These are phyloP conservation scores for Tetragonisca angustula DNA, from an alignment of 2,888 invertebrate species.

Conservation along the genomic window DNA sequence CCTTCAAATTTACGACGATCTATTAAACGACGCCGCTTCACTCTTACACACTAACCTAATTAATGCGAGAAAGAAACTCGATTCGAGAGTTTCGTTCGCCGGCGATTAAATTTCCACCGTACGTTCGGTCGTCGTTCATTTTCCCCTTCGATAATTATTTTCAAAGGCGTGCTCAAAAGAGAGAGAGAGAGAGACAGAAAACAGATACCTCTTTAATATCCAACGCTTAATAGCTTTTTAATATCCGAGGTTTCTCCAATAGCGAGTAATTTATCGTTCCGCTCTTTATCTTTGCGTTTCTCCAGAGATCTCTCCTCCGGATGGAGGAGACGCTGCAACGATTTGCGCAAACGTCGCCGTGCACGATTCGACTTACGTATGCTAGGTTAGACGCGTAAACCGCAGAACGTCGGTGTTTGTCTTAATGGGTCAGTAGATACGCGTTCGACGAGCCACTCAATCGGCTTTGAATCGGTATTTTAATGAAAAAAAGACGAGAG, in stretches of 20 bases:
- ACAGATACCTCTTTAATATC: constrained; percentile 25
- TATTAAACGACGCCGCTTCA: background rate
- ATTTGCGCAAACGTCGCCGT: constrained; percentile 47
- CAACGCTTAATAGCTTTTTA: constrained; percentile 39
- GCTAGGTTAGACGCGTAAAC: constrained; percentile 58
- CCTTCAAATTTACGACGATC: background rate
- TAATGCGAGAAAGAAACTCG: background rate
- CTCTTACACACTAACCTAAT: background rate
- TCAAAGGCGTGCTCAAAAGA: constrained; percentile 1
- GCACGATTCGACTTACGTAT: constrained; percentile 38
- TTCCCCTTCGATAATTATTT: constrained; percentile 16
- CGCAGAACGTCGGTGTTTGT: constrained; percentile 59
- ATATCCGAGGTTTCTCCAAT: constrained; percentile 38
- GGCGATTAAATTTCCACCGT: constrained; percentile 4
- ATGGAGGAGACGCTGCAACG: constrained; percentile 40
- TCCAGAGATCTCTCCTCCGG: constrained; percentile 21
- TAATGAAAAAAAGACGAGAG: background rate
- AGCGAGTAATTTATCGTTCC: constrained; percentile 30
- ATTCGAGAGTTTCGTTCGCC: background rate
- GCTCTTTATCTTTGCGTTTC: constrained; percentile 14
- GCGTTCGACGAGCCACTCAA: constrained; percentile 59
- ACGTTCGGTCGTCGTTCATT: background rate
- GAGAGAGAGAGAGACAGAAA: background rate
- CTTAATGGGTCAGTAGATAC: constrained; percentile 64
- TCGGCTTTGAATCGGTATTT: constrained; percentile 30